These are phyloP conservation scores for Cantharis nigra DNA, from an alignment of 2,888 invertebrate genomes.

Conservation along the genomic window DNA sequence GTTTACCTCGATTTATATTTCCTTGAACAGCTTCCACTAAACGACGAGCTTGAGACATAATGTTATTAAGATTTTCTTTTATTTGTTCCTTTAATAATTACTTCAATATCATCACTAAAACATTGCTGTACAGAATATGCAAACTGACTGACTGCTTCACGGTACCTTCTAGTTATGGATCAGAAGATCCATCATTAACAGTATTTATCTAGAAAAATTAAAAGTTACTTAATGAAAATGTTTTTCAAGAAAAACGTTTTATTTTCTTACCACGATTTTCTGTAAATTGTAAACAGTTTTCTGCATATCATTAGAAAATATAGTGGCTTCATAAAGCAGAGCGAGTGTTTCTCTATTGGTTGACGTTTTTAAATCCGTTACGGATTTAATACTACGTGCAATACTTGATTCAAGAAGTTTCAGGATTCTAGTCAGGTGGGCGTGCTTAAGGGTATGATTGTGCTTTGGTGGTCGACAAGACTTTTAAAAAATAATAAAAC, in stretches of 20 bases:
- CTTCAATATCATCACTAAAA: background rate
- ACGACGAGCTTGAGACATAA: background rate
- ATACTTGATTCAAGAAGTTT: background rate
- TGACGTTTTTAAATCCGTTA: background rate
- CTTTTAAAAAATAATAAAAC: background rate
- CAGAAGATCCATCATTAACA: background rate
- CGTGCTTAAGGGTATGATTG: background rate
- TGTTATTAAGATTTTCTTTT: background rate
- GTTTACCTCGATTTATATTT: background rate
- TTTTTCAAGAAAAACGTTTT: background rate
- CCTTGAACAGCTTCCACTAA: background rate
- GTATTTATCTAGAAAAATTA: background rate
- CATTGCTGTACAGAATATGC: background rate
- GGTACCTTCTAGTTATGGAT: background rate
- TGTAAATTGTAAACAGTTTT: background rate
- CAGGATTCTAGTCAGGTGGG: background rate
- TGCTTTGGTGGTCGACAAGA: background rate
- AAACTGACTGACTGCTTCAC: background rate
- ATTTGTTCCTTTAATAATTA: background rate
- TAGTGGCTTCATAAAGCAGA: background rate
- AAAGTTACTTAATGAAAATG: background rate
- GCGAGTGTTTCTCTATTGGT: background rate
- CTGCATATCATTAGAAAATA: background rate
- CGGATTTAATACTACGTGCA: background rate
- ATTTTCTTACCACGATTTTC: background rate